Evolutionary conservation across 1,140 invertebrate genomes (phyloP), one percentile per base, ranked within the genome.

Genomic region (Chironomus tepperi): DNA sequence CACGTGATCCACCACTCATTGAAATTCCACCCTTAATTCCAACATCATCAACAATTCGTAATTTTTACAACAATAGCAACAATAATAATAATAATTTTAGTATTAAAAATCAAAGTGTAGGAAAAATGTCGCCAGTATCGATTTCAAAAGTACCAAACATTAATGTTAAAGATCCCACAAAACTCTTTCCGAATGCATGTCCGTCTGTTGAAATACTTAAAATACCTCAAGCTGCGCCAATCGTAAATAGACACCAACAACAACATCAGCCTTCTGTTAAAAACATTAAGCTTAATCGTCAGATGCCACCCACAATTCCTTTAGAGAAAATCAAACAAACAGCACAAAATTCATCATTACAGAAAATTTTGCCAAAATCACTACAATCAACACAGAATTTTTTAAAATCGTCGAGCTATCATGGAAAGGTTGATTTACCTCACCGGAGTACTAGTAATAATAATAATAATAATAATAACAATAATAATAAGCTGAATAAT

Each of bases 281-380:
- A 16, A 70, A 70, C 19, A 10, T 70, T 70, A 70, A 70, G 18
- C 19, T 70, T 19, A 70, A 70, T 70, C 65, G 65, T 21, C 65
- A 57, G n/a, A 57, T 21, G 16, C 65, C 16, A 70, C 65, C 65
- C 16, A 70, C 65, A 70, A 70, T 70, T 70, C 65, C 65, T 19
- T 70, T 70, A 21, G 65, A 70, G 16, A 70, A 70, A 70, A 70
- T 70, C 12, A 70, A 70, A 70, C 65, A 70, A 70, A 70, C 19
- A 21, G 16, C 65, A 70, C 65, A 70, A 19, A 16, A 19, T 7
- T 18, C n/a, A 19, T 19, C 9, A 9, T 12, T 70, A 9, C 65
- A 70, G 65, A 18, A 18, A 21, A 70, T 70, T 18, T 70, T 18
- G 65, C 65, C 65, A 70, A 70, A 19, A 70, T 21, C n/a, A 5